These are phyloP conservation scores for Delichon dasypus DNA, from an alignment of 2,797 vertebrate genomes.

Conservation along the genomic window DNA sequence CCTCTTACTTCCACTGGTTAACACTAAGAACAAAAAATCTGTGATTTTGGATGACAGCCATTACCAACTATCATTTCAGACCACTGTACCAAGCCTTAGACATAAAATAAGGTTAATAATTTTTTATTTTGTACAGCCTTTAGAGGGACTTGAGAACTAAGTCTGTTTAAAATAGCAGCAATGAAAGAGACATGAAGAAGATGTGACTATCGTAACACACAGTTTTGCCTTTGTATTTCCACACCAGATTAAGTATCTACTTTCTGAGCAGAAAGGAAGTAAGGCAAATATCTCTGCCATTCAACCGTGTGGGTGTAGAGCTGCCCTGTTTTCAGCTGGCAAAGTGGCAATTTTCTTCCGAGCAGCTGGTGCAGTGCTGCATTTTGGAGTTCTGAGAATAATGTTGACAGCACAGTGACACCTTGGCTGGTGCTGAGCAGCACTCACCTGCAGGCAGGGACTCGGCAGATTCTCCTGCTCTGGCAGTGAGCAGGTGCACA, in stretches of 20 bases:
- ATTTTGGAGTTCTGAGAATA: neutral
- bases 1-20: neutral
- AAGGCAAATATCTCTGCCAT: neutral
- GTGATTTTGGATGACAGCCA: neutral
- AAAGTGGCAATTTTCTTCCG: neutral
- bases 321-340: neutral
- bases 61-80: neutral
- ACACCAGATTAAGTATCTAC: neutral
- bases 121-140: neutral
- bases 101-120: neutral
- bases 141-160: neutral
- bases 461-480: accelerated
- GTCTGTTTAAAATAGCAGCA: neutral
- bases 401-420: accelerated
- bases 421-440: neutral
- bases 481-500: neutral
- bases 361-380: neutral
- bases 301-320: neutral
- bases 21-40: neutral
- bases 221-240: neutral
- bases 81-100: neutral
- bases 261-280: neutral
- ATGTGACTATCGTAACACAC: neutral
- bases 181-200: neutral
- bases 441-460: neutral